Percentiles rank a stretch among this genome's conserved stretches.
Evolutionary conservation across 2,113 vertebrate species (phyloP).

Genomic region (Neodontobutis hainanensis): DNA sequence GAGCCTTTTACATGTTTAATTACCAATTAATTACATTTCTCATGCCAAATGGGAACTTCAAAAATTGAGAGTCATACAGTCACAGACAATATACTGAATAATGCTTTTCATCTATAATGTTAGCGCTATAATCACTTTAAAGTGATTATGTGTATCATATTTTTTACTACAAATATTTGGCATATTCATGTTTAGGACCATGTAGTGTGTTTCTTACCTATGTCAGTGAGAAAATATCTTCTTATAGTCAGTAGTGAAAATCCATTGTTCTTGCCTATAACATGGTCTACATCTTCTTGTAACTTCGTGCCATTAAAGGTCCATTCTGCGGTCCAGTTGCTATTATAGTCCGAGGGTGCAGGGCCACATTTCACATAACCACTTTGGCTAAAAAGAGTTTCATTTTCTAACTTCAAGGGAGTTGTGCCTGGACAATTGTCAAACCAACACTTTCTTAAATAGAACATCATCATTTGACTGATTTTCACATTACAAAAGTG

Average conservation of each 20-base stretch:
- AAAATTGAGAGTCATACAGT: too few species aligned
- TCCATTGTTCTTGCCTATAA: fast-evolving
- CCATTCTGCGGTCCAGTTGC: conserved; percentile 13
- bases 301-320: not conserved
- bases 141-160: not conserved
- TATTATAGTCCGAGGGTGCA: not conserved
- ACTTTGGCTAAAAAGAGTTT: fast-evolving
- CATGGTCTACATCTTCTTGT: fast-evolving
- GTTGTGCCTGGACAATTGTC: not conserved
- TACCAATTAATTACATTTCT: too few species aligned
- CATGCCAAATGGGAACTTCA: too few species aligned
- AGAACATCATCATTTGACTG: not conserved
- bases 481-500: not conserved
- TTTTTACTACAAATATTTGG: not conserved
- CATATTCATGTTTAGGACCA: too few species aligned
- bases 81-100: too few species aligned
- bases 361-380: conserved; percentile 30
- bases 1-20: too few species aligned
- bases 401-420: fast-evolving
- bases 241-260: not conserved
- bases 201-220: conserved; percentile 28
- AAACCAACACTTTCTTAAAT: not conserved
- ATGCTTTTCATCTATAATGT: too few species aligned
- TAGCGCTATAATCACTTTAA: too few species aligned
- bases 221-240: not conserved